Evolutionary conservation across 2,113 vertebrate species (phyloP).

Genomic region (Pseudolaguvia tuberculata): DNA sequence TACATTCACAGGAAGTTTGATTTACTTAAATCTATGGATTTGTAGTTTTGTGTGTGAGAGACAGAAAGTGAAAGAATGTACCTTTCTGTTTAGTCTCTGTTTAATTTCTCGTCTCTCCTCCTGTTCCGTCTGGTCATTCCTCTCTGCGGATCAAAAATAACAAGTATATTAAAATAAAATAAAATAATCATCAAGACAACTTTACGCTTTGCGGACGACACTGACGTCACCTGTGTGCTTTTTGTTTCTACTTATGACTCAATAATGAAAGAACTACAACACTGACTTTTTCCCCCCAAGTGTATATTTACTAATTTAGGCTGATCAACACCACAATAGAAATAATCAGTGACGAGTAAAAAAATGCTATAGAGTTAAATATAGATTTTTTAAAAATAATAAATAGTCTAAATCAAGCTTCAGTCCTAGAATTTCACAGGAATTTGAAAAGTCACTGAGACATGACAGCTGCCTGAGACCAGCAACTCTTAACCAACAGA

Average conservation of each 20-base stretch:
- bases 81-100: conserved; percentile 94
- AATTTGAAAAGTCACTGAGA: conserved; percentile 15
- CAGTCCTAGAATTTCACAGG: background rate
- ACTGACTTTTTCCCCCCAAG: background rate
- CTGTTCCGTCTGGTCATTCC: conserved; percentile 93
- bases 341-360: conserved; percentile 11
- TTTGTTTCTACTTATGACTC: background rate
- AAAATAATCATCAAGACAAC: background rate
- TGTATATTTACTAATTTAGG: background rate
- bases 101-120: conserved; percentile 96
- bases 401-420: background rate
- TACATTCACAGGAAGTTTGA: background rate
- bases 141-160: conserved; percentile 68
- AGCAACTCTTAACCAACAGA: conserved; percentile 44
- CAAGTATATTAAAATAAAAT: conserved; percentile 12
- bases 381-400: background rate
- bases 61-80: conserved; percentile 48
- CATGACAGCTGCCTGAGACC: conserved; percentile 55
- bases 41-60: background rate
- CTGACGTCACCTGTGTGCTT: background rate
- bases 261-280: background rate
- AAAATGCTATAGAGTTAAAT: background rate
- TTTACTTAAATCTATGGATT: background rate
- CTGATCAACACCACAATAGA: background rate
- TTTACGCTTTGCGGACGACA: background rate